Evolutionary conservation across 2,888 invertebrate genomes (phyloP).

Genomic region (Zygogramma bicolorata): DNA sequence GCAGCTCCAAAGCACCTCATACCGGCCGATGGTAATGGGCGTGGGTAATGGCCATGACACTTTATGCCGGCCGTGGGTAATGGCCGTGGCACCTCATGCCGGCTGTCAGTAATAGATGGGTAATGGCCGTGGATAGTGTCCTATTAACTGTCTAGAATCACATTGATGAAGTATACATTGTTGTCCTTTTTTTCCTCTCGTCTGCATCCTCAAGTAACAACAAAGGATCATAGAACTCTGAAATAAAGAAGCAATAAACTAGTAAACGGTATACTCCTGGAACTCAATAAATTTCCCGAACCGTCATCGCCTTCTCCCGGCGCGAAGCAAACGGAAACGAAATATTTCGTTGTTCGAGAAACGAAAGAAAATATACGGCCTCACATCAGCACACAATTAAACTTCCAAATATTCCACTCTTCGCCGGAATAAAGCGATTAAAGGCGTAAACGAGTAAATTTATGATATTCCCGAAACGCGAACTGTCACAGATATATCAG

Average conservation of each 20-base stretch:
- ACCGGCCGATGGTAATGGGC: too few species aligned
- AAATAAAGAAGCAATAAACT: neutral
- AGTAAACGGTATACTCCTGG: neutral
- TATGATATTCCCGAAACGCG: slow-evolving; percentile 14
- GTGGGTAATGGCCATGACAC: too few species aligned
- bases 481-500: slow-evolving; percentile 37
- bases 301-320: neutral
- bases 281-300: neutral
- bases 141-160: too few species aligned
- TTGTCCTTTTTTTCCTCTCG: neutral
- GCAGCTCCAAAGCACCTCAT: too few species aligned
- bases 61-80: too few species aligned
- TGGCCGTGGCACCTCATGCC: too few species aligned
- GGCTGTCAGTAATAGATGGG: too few species aligned
- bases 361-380: slow-evolving; percentile 8
- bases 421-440: slow-evolving; percentile 5
- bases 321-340: slow-evolving; percentile 1
- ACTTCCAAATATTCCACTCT: slow-evolving; percentile 10
- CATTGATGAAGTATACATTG: too few species aligned
- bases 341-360: neutral
- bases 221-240: neutral
- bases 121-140: too few species aligned
- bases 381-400: slow-evolving; percentile 4
- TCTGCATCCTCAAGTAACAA: neutral
- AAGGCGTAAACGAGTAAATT: slow-evolving; percentile 5